phyloP scores from a whole-genome alignment of 92 coral and sea anemone genomes.

The Hydrozoanthus gracilis region DNA sequence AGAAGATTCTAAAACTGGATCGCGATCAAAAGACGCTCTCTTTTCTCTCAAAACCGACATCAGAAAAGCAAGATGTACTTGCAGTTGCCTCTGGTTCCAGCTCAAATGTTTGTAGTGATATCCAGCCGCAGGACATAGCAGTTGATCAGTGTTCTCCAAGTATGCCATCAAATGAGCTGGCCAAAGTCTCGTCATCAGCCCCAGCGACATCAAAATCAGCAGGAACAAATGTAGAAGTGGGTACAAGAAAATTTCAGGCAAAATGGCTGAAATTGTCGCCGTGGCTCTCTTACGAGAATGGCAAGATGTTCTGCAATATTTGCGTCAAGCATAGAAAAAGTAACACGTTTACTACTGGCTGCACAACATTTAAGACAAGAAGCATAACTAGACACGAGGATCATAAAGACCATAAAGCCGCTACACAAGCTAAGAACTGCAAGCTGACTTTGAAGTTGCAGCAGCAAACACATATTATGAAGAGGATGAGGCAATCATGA shows the following conservation, averaged over 20 bases:
- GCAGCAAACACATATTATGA: constrained; percentile 11
- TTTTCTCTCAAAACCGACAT: too few relatives aligned
- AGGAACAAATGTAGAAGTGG: background rate
- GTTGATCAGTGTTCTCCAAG: background rate
- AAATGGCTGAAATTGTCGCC: constrained; percentile 58
- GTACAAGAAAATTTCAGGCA: constrained; percentile 21
- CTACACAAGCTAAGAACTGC: background rate
- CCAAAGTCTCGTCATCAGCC: background rate
- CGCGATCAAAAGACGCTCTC: too few relatives aligned
- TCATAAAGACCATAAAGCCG: constrained; percentile 27
- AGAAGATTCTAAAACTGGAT: too few relatives aligned
- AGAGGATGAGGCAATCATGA: constrained; percentile 26
- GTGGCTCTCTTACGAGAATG: constrained; percentile 49
- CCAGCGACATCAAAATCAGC: background rate
- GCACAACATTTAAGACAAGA: constrained; percentile 56
- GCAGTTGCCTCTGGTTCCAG: too few relatives aligned
- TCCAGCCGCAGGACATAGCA: too few relatives aligned
- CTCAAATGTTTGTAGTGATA: too few relatives aligned
- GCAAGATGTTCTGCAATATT: constrained; percentile 48
- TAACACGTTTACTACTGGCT: constrained; percentile 56
- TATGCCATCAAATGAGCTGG: background rate
- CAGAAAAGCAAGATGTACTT: too few relatives aligned
- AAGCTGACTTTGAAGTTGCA: background rate
- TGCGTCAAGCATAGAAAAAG: constrained; percentile 45
- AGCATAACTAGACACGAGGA: constrained; percentile 50